Percentiles rank a stretch among this genome's conserved stretches.
Conservation (phyloP, 92 coral and sea anemone species). For the Paragorgia papillata region DNA sequence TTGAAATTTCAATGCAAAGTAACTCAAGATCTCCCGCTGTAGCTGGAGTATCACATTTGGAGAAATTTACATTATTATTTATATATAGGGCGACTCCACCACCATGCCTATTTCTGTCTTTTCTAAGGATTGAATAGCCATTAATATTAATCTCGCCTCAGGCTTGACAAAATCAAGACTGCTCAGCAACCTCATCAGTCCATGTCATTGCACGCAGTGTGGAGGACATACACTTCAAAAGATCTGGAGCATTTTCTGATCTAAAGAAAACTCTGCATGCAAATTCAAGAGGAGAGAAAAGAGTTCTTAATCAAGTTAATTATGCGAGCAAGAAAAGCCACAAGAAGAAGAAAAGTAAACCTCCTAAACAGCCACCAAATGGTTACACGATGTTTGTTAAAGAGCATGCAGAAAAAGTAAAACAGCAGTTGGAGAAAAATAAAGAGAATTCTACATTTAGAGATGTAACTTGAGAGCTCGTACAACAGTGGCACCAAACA, state of each 20-base stretch:
- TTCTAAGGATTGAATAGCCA: no score
- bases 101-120: no score
- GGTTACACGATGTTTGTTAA: not conserved
- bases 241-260: conserved; percentile 8
- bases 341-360: not conserved
- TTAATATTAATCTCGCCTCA: not conserved
- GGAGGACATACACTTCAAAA: conserved; percentile 1
- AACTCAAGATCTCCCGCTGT: no score
- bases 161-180: no score
- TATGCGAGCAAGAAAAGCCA: not conserved
- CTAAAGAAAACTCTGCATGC: conserved; percentile 3
- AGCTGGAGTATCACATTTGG: no score
- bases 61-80: no score
- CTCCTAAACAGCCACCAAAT: not conserved
- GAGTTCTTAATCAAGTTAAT: not conserved
- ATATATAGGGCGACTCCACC: no score
- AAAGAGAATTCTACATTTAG: not conserved
- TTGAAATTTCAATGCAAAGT: conserved; percentile 49
- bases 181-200: not conserved
- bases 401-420: not conserved
- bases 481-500: conserved; percentile 1
- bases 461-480: not conserved
- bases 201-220: conserved; percentile 4
- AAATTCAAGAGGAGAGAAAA: conserved; percentile 2
- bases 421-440: not conserved